Evolutionary conservation across 2,797 vertebrate genomes (phyloP).

Genomic region (Menidia menidia): DNA sequence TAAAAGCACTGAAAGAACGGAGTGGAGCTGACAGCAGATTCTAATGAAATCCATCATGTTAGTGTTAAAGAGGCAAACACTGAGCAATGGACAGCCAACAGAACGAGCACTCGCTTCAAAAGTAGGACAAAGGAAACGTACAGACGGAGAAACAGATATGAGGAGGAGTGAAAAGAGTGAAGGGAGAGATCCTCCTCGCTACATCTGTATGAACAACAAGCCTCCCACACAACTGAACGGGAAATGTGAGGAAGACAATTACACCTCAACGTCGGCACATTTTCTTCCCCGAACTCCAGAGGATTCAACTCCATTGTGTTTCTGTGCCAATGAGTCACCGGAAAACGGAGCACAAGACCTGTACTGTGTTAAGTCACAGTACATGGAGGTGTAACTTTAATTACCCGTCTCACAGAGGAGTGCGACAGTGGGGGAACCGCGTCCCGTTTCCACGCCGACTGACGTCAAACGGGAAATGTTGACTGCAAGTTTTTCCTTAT

Average conservation of each 20-base stretch:
- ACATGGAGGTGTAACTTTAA: neutral
- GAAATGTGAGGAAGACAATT: slow-evolving; percentile 67
- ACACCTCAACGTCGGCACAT: slow-evolving; percentile 65
- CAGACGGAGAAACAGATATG: slow-evolving; percentile 8
- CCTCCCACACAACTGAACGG: slow-evolving; percentile 69
- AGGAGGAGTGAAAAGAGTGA: neutral
- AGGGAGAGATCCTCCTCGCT: slow-evolving; percentile 44
- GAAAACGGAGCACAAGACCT: neutral
- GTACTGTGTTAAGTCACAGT: neutral
- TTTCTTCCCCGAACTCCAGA: slow-evolving; percentile 27
- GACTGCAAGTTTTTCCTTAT: too few relatives aligned
- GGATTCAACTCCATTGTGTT: slow-evolving; percentile 25
- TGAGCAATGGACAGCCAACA: slow-evolving; percentile 48
- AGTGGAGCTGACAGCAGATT: slow-evolving; percentile 72
- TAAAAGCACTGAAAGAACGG: slow-evolving; percentile 43
- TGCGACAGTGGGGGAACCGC: neutral
- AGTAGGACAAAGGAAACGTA: slow-evolving; percentile 59
- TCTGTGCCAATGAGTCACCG: slow-evolving; percentile 29
- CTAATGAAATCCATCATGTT: slow-evolving; percentile 82
- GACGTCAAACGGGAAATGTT: too few relatives aligned
- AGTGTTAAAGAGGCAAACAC: slow-evolving; percentile 76
- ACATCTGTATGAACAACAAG: slow-evolving; percentile 74
- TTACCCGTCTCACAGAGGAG: neutral
- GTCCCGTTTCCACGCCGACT: too few relatives aligned
- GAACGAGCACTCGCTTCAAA: slow-evolving; percentile 50